These are phyloP conservation scores for Muschampia plurimacula DNA, from an alignment of 2,888 invertebrate genomes.

Conservation along the genomic window DNA sequence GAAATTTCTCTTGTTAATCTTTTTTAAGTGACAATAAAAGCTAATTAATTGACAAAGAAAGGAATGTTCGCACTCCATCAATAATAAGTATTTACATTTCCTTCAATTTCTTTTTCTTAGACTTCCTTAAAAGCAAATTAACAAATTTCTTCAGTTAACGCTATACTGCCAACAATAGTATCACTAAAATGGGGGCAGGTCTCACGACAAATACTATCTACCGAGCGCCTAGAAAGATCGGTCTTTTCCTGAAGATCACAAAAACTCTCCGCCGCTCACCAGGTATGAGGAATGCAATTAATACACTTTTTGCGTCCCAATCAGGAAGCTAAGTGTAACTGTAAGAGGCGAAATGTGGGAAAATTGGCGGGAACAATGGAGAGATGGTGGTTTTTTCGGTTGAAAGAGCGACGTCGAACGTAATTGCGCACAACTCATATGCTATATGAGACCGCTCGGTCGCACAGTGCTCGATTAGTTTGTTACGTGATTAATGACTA, in stretches of 20 bases:
- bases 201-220: conserved; percentile 39
- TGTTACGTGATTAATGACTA: conserved; percentile 28
- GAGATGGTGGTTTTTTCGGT: conserved; percentile 78
- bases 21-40: no score
- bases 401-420: conserved; percentile 79
- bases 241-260: conserved; percentile 61
- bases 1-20: no score
- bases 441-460: conserved; percentile 59
- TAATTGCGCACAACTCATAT: conserved; percentile 75
- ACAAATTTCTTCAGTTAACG: background rate
- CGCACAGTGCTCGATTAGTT: conserved; percentile 39
- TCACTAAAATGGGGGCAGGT: conserved; percentile 36
- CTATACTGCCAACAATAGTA: conserved; percentile 21
- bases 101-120: background rate
- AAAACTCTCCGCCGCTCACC: conserved; percentile 56
- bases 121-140: conserved; percentile 3
- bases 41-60: no score
- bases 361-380: conserved; percentile 76
- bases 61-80: no score
- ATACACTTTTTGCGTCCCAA: conserved; percentile 74
- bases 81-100: background rate
- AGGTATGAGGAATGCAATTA: conserved; percentile 76
- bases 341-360: conserved; percentile 84
- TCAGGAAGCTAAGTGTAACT: conserved; percentile 81
- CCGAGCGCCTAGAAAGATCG: conserved; percentile 37